Evolutionary conservation across 35 echinoderm and acorn worm genomes (phyloP).

Genomic region (Stichopus chloronotus): DNA sequence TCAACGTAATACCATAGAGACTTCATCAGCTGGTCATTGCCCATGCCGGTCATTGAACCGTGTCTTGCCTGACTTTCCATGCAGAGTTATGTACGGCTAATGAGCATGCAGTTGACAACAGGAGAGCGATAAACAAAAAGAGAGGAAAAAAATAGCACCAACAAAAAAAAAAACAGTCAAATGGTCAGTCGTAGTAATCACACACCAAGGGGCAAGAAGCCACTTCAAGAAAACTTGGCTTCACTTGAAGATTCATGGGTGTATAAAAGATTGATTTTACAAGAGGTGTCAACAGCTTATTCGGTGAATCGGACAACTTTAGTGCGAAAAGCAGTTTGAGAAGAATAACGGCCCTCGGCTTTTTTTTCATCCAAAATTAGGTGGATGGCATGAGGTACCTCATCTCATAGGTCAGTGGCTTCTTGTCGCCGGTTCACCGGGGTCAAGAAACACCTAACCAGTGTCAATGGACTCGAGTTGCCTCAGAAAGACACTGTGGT

Average conservation of each 20-base stretch:
- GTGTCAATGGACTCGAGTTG: conserved; percentile 55
- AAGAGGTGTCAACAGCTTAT: conserved; percentile 41
- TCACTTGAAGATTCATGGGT: conserved; percentile 50
- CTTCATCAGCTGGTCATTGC: conserved; percentile 53
- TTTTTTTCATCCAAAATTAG: conserved; percentile 13
- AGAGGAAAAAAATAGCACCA: neutral
- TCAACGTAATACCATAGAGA: conserved; percentile 37
- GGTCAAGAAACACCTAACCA: conserved; percentile 37
- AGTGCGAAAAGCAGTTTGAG: conserved; percentile 37
- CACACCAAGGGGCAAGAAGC: conserved; percentile 41
- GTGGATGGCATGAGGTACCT: conserved; percentile 35
- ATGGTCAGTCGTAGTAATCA: conserved; percentile 47
- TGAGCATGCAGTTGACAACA: conserved; percentile 10
- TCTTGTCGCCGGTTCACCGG: conserved; percentile 45
- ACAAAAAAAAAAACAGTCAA: neutral
- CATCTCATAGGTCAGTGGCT: conserved; percentile 47
- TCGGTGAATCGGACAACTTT: conserved; percentile 43
- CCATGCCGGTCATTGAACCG: conserved; percentile 55
- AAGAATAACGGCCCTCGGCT: conserved; percentile 50
- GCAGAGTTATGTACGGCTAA: neutral
- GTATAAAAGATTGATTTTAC: conserved; percentile 58
- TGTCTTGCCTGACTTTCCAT: neutral
- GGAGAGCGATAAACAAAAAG: neutral
- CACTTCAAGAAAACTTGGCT: conserved; percentile 36
- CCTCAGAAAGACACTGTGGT: conserved; percentile 37